Base-by-base conservation (phyloP, 2,797 vertebrate genomes). In the Danio tinwini region DNA sequence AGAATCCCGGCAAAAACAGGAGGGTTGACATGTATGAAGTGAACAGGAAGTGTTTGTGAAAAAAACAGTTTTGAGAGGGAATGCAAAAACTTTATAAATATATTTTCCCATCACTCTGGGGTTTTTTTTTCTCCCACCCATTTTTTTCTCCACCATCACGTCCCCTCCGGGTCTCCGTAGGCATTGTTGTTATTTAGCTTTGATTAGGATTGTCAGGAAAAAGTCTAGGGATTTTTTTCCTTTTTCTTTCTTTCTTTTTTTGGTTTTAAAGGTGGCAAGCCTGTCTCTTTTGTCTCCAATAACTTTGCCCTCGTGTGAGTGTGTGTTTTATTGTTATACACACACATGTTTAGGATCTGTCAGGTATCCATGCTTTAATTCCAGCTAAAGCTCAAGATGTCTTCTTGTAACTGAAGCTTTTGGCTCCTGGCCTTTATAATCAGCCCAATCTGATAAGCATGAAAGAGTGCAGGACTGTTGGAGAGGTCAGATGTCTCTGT, bases 391-490 rank as follows among this genome's bases (percentile, higher is more conserved):
- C 74, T 67, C 19, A 29, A 65, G 69, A 61, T 62, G 55, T 42
- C 77, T 76, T 82, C 50, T 53, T 82, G 84, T 82, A 87, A 87
- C 83, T 68, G 73, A 85, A 85, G 55, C 77, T 70, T 53, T 76
- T 79, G 82, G 74, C 63, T 76, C 5, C 72, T 63, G 29, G 65
- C 62, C 81, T 68, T 74, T 65, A 68, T 83, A 81, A 82, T 82
- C 80, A 72, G 55, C 80, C 78, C 53, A 42, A 73, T 81, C 80
- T 82, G 80, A 88, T 84, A 76, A 50, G 71, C 74, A 58, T 86
- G 73, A 81, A 80, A 84, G 63, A 74, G 7, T 76, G 77, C 80
- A 78, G 75, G 79, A 62, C 81, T 42, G 55, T 73, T 55, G 42
- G 49, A 21, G 62, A 61, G 69, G 52, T 55, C 55, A 62, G 59